Evolutionary conservation across 2,113 vertebrate species (phyloP).

Genomic region (Pavo muticus): DNA sequence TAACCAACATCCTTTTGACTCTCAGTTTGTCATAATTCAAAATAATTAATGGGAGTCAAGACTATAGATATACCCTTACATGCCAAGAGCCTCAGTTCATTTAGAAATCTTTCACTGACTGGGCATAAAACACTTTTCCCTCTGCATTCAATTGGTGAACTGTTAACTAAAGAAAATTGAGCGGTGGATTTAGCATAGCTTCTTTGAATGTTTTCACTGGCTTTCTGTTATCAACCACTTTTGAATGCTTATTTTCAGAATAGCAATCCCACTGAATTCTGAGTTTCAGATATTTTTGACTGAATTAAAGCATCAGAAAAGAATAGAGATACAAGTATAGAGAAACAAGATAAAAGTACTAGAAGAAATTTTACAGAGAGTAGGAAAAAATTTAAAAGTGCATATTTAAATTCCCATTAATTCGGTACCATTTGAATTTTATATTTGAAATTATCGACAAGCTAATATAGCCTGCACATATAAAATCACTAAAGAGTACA

Average conservation of each 20-base stretch:
- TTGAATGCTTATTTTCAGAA: not conserved
- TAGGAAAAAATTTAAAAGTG: not conserved
- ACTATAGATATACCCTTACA: not conserved
- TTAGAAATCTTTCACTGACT: not conserved
- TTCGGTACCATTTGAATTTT: not conserved
- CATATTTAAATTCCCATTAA: not conserved
- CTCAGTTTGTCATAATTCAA: not conserved
- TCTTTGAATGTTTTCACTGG: not conserved
- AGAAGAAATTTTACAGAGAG: not conserved
- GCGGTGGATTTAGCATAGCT: not conserved
- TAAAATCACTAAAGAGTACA: not conserved
- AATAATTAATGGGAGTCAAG: not conserved
- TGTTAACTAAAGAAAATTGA: not conserved
- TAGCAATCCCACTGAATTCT: not conserved
- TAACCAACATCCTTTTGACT: not conserved
- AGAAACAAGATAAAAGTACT: not conserved
- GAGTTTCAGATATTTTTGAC: not conserved
- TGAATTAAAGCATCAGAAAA: not conserved
- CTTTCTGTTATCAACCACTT: not conserved
- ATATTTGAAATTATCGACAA: not conserved
- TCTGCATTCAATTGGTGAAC: not conserved
- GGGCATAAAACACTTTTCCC: not conserved
- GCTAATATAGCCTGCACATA: not conserved
- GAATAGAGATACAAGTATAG: not conserved
- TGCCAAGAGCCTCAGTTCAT: not conserved